These are phyloP conservation scores for Nasonia oneida DNA, from an alignment of 2,888 invertebrate genomes.

Conservation along the genomic window DNA sequence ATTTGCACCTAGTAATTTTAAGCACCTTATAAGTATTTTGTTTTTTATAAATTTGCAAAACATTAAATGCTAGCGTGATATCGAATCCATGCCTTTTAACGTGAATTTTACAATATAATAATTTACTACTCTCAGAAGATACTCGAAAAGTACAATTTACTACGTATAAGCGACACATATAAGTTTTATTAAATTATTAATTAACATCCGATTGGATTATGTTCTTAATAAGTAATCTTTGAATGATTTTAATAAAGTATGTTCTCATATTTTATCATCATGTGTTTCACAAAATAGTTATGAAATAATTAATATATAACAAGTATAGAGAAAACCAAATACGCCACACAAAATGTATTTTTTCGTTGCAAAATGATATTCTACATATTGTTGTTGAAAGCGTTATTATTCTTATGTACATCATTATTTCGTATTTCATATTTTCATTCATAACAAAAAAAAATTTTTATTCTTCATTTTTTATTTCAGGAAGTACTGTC, in stretches of 20 bases:
- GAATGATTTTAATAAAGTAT: not conserved
- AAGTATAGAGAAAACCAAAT: too few relatives aligned
- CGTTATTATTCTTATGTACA: not conserved
- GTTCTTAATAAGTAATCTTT: not conserved
- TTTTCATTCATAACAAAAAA: not conserved
- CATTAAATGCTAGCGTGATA: not conserved
- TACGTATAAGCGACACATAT: not conserved
- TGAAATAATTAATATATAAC: too few relatives aligned
- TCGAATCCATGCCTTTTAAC: not conserved
- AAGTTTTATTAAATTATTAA: not conserved
- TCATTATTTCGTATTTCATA: not conserved
- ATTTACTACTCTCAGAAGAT: not conserved
- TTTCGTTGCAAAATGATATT: too few relatives aligned
- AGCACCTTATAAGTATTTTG: not conserved
- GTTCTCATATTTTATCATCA: too few relatives aligned
- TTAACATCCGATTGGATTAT: not conserved
- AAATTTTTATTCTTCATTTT: not conserved
- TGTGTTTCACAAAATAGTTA: too few relatives aligned
- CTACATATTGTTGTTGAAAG: too few relatives aligned
- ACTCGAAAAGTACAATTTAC: not conserved
- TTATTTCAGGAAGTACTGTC: slow-evolving; percentile 68
- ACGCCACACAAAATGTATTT: too few relatives aligned
- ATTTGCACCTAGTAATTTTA: not conserved
- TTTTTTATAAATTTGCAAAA: not conserved
- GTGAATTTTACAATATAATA: not conserved